These are phyloP conservation scores for Rhamnusium bicolor DNA, from an alignment of 2,888 invertebrate genomes.

Conservation along the genomic window DNA sequence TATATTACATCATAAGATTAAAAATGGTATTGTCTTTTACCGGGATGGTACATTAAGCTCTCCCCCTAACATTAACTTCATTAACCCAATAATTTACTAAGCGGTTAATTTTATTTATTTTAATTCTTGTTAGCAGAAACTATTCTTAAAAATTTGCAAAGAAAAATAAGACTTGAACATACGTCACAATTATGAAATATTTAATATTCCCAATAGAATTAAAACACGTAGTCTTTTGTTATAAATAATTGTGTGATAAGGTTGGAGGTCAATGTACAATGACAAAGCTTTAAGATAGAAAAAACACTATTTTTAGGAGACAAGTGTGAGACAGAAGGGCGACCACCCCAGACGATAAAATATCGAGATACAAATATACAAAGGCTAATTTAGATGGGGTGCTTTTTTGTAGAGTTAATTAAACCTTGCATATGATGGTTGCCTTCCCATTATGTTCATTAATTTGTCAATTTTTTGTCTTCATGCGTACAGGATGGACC, in stretches of 20 bases:
- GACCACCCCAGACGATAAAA: conserved; percentile 2
- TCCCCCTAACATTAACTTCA: too few relatives aligned
- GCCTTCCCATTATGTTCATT: neutral
- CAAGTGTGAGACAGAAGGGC: conserved; percentile 13
- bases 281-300: neutral
- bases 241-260: neutral
- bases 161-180: neutral
- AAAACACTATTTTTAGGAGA: conserved; percentile 10
- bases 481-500: too few relatives aligned
- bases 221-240: neutral
- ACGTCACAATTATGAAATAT: neutral
- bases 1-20: too few relatives aligned
- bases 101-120: too few relatives aligned
- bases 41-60: too few relatives aligned
- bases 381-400: neutral
- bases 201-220: neutral
- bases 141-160: too few relatives aligned
- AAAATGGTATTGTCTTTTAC: too few relatives aligned
- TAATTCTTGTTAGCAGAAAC: too few relatives aligned
- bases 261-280: conserved; percentile 1
- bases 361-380: conserved; percentile 2
- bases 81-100: too few relatives aligned
- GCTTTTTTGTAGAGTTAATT: neutral
- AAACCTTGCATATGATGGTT: neutral
- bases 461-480: too few relatives aligned